phyloP scores from a whole-genome alignment of 2,888 invertebrate genomes.

The Melitaea athalia region DNA sequence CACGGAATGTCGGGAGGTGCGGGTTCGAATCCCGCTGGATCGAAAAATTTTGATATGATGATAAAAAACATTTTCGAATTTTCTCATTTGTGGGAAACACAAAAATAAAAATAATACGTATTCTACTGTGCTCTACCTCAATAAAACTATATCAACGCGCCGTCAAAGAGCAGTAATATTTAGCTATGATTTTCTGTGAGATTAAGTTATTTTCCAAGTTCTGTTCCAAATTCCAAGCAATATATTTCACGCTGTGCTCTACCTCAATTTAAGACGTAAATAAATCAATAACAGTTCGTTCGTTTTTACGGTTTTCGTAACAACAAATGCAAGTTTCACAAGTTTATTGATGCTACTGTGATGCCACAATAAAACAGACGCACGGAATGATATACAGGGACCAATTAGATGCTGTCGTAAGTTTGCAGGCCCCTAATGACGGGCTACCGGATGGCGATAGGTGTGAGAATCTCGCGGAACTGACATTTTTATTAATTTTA shows the following conservation, averaged over 20 bases:
- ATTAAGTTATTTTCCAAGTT: neutral
- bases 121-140: too few relatives aligned
- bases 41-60: too few relatives aligned
- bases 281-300: slow-evolving; percentile 33
- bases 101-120: too few relatives aligned
- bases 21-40: too few relatives aligned
- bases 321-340: slow-evolving; percentile 68
- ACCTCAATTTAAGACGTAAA: slow-evolving; percentile 17
- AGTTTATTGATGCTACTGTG: slow-evolving; percentile 75
- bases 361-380: slow-evolving; percentile 61
- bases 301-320: slow-evolving; percentile 50
- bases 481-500: slow-evolving; percentile 3
- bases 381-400: slow-evolving; percentile 70
- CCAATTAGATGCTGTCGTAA: slow-evolving; percentile 75
- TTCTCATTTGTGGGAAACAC: too few relatives aligned
- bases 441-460: slow-evolving; percentile 60
- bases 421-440: slow-evolving; percentile 73
- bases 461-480: slow-evolving; percentile 38
- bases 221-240: neutral
- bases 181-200: too few relatives aligned
- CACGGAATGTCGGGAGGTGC: too few relatives aligned
- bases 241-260: neutral
- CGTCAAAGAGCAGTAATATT: too few relatives aligned
- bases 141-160: too few relatives aligned
- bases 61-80: too few relatives aligned